Base-by-base conservation (phyloP, 2,888 invertebrate species). In the Pachydiplax longipennis region DNA sequence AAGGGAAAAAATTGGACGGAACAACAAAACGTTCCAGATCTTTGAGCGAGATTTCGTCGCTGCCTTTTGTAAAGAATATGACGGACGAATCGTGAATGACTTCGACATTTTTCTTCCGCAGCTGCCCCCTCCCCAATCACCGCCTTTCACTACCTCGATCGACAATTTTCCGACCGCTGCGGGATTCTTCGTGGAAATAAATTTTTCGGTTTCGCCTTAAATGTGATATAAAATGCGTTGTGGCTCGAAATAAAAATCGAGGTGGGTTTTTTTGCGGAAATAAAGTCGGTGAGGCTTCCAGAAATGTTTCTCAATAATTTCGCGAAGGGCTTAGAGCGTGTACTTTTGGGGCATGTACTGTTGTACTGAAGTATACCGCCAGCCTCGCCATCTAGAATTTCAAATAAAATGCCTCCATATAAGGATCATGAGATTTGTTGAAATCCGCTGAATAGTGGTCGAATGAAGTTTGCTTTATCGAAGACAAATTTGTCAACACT, bases 51-150 rank as follows among this genome's bases (percentile, higher is more conserved):
- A 87, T 87, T 87, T 87, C 87, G 31, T 58, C 58, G 83, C 35
- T 35, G 87, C 87, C 87, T 65, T 87, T 87, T 87, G 61, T 87
- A 65, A 65, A 61, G 87, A 87, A 87, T 65, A 87, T 87, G 87
- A 87, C 87, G 65, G 87, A 87, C 87, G 87, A 61, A 87, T 87
- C 61, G 61, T 87, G 87, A 87, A 87, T 87, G 61, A 87, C 58
- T 87, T 87, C 61, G 37, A 3, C 61, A 22, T 40, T 37, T n/a
- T 48, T 40, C 58, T 83, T 31, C 35, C 35, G 31, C 58, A 53
- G 31, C 83, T 83, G 53, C 58, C 83, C 83, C 53, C 22, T 61
- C 73, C 58, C 87, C 58, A 53, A 53, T 37, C 37, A 58, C 65
- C 40, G 61, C 61, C 87, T 87, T 87, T 61, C 58, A 83, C 83